Base-by-base conservation (phyloP, 2,113 vertebrate genomes). In the Ageneiosus marmoratus region DNA sequence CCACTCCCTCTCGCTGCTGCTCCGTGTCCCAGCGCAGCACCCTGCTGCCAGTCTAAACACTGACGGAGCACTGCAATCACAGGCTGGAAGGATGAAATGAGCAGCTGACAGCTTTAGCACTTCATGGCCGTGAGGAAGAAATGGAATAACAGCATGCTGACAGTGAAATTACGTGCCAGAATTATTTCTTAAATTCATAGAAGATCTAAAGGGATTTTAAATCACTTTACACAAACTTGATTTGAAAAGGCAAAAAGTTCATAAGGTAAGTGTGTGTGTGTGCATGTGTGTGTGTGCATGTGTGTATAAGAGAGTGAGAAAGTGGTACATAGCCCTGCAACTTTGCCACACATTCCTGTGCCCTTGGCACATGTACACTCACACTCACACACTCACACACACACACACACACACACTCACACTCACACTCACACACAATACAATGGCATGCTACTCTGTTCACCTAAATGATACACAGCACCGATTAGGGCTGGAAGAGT, bases 271-370 rank as follows among this genome's bases (percentile, higher is more conserved):
- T 27, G 60, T n/a, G 73, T 41, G 34, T 69, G 37, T n/a, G 37
- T 70, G 67, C 15, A 34, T 24, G 37, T 24, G 34, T 5, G 34
- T 41, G 27, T 34, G 2, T 34, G 46, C n/a, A 60, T 13, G 65
- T 63, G 29, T n/a, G 46, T 46, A 16, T 58, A 32, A 79, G 12
- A 41, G 63, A n/a, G 37, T 72, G n/a, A n/a, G n/a, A n/a, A n/a
- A n/a, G n/a, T 22, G 65, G 24, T n/a, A 70, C 37, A 80, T n/a
- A 53, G 73, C 18, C 27, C 74, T 82, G 79, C 34, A 90, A 89
- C 92, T 87, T 89, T 86, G 83, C 63, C 78, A 83, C 80, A 80
- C 81, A 93, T 92, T 94, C 93, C 90, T 90, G 92, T 88, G 88
- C 87, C 74, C 58, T 78, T 37, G 60, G 50, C 67, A 77, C 70